These are phyloP conservation scores for Heliconius congener DNA, from an alignment of 1,140 invertebrate species.

Conservation along the genomic window DNA sequence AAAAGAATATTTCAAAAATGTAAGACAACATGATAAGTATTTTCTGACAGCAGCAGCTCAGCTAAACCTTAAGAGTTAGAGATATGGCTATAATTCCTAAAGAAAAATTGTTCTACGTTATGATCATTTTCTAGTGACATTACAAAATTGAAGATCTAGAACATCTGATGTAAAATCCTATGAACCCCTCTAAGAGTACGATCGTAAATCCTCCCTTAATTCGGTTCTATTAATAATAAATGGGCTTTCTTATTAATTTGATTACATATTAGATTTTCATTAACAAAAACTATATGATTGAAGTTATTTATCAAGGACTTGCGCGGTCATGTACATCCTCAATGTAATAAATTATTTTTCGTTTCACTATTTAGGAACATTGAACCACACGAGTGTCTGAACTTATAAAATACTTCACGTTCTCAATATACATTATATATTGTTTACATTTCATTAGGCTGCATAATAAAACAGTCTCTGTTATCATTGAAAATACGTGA, in stretches of 20 bases:
- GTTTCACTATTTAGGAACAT: slow-evolving; percentile 23
- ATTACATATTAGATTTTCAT: not conserved
- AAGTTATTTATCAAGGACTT: not conserved
- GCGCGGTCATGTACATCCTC: slow-evolving; percentile 12
- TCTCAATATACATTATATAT: slow-evolving; percentile 19
- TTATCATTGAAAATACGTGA: slow-evolving; percentile 36
- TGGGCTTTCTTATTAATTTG: not conserved
- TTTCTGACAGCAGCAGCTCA: too few relatives aligned
- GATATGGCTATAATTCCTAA: too few relatives aligned
- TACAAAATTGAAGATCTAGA: too few relatives aligned
- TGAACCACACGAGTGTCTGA: not conserved
- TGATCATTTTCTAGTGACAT: too few relatives aligned
- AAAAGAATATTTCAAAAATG: too few relatives aligned
- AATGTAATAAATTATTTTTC: slow-evolving; percentile 23
- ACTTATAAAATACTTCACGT: slow-evolving; percentile 23
- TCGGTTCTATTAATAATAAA: not conserved
- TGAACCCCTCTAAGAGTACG: too few relatives aligned
- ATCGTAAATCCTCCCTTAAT: too few relatives aligned
- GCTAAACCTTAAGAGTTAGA: too few relatives aligned
- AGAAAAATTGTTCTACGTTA: too few relatives aligned
- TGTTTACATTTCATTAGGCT: slow-evolving; percentile 30
- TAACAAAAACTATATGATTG: not conserved
- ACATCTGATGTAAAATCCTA: too few relatives aligned
- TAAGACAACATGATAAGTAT: too few relatives aligned
- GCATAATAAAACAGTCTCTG: slow-evolving; percentile 21